Evolutionary conservation across 2,888 invertebrate species (phyloP), one percentile per base, ranked within the genome.

Genomic region (Sarcophaga caerulescens): DNA sequence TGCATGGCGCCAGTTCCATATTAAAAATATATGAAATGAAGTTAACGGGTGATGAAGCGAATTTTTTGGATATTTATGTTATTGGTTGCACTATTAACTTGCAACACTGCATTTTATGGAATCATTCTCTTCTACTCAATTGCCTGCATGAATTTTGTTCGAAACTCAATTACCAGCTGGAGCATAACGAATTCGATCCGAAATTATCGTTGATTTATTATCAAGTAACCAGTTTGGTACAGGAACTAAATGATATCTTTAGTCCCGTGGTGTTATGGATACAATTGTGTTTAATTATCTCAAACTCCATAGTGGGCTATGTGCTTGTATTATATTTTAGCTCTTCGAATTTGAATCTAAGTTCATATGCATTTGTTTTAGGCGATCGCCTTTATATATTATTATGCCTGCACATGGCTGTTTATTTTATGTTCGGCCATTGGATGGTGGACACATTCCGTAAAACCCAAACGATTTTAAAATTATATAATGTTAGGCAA

Each of bases 381-480:
- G 85, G 85, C 3, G 81, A 77, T 21, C 59, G 44, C 11, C 57
- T 74, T 0, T 85, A 85, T 66, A 57, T 77, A 17, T 45, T 81
- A 5, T 19, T 85, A 8, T 45, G 59, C n/a, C 8, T 85, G 0
- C 85, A 75, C 23, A 68, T 59, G 65, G 81, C 70, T 65, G 65
- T 77, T 10, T 85, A 85, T 78, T 85, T 81, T 35, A 59, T 59
- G 59, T 57, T 81, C 14, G 70, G 85, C n/a, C 25, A 85, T 52
- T 57, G 74, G 8, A 60, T 70, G 0, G 35, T 17, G 44, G 47
- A 63, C 11, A 78, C 74, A 1, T 65, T 59, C 2, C n/a, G 21
- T 44, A 69, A 75, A 52, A 85, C 78, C 10, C 63, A 65, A 11
- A 4, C 45, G 6, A 78, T 78, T 70, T 71, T 84, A 66, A 59